phyloP scores from a whole-genome alignment of 2,113 vertebrate genomes.

The Spea multiplicata region DNA sequence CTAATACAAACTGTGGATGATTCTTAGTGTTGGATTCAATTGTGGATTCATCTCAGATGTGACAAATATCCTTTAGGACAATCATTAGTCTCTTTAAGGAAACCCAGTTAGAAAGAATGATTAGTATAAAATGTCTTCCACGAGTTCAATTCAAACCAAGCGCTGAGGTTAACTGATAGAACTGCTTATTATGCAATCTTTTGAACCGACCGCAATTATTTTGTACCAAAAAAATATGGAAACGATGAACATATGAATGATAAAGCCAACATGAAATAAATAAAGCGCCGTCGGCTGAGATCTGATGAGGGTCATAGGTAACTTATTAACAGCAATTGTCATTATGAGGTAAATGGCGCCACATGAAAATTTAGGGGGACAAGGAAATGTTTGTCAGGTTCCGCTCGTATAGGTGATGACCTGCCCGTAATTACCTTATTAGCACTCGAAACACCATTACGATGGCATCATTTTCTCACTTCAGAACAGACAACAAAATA shows the following conservation, averaged over 20 bases:
- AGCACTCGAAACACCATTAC: conserved; percentile 43
- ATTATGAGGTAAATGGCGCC: conserved; percentile 37
- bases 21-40: no score
- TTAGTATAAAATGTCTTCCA: no score
- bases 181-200: neutral
- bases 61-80: no score
- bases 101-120: no score
- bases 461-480: conserved; percentile 36
- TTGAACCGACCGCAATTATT: no score
- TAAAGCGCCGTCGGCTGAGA: conserved; percentile 6
- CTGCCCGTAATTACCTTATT: conserved; percentile 43
- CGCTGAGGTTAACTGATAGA: neutral
- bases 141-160: neutral
- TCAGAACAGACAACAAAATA: conserved; percentile 34
- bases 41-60: no score
- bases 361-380: conserved; percentile 34
- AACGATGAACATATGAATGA: neutral
- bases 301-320: conserved; percentile 20
- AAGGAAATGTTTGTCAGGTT: conserved; percentile 35
- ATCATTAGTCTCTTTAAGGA: no score
- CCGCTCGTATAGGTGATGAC: conserved; percentile 33
- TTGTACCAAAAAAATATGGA: no score
- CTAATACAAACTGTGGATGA: no score
- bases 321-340: conserved; percentile 7
- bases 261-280: conserved; percentile 9